phyloP scores from a whole-genome alignment of 2,888 invertebrate genomes.

The Cephus rjabovi region DNA sequence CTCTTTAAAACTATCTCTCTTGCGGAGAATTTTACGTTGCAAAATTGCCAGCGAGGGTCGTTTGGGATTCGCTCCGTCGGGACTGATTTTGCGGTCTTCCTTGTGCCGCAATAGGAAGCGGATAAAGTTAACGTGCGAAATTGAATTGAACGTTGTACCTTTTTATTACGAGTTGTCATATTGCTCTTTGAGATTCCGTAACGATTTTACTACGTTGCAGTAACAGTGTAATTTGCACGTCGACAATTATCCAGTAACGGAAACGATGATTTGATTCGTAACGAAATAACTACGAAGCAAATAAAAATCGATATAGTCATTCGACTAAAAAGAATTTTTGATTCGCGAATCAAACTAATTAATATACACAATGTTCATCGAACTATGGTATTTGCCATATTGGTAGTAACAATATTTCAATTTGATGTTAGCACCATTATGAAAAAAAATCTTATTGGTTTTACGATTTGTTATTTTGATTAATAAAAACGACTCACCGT shows the following conservation, averaged over 20 bases:
- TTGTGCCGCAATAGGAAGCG: background rate
- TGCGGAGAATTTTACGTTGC: background rate
- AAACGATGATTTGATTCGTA: background rate
- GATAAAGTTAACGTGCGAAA: background rate
- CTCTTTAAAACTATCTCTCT: background rate
- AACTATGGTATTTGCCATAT: background rate
- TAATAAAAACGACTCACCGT: background rate
- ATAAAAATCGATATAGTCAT: background rate
- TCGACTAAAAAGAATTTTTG: background rate
- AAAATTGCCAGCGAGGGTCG: background rate
- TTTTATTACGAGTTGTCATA: background rate
- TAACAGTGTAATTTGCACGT: background rate
- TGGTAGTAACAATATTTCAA: background rate
- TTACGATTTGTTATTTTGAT: background rate
- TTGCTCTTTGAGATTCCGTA: background rate
- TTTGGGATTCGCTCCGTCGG: background rate
- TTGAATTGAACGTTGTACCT: background rate
- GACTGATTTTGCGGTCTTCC: background rate
- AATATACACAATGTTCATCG: background rate
- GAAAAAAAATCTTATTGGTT: too few relatives aligned
- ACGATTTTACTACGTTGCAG: background rate
- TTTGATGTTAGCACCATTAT: background rate
- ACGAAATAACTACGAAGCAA: background rate
- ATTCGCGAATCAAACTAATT: background rate
- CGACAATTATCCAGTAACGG: background rate